A percentile compares a stretch with the other conserved stretches of the same genome.
These are phyloP conservation scores for Potamarius usumacintae DNA, from an alignment of 2,113 vertebrate species.

Conservation along the genomic window DNA sequence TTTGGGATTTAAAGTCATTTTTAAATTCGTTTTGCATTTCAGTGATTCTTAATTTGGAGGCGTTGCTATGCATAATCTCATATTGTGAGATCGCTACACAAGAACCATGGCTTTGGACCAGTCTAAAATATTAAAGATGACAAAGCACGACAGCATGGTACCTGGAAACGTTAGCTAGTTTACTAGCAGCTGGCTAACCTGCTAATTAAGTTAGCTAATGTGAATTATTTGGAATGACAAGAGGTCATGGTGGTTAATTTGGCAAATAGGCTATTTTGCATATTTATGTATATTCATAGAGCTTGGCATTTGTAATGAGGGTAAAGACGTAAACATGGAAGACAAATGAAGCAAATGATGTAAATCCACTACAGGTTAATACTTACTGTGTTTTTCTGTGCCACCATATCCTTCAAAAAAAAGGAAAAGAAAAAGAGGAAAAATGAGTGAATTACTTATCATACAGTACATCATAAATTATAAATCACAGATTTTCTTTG, in stretches of 20 bases:
- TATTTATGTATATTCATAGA: neutral
- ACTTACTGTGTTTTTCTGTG: slow-evolving; percentile 95
- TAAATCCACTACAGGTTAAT: slow-evolving; percentile 52
- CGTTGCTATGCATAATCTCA: neutral
- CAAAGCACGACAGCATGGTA: too few species aligned
- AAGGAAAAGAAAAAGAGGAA: slow-evolving; percentile 43
- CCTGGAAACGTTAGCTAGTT: neutral
- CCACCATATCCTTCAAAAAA: slow-evolving; percentile 85
- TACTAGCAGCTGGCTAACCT: neutral
- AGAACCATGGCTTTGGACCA: neutral
- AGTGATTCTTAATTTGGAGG: neutral
- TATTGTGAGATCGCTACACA: neutral
- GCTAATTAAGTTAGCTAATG: neutral
- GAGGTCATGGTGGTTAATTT: neutral
- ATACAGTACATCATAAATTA: neutral
- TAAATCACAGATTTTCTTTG: neutral
- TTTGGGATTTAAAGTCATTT: neutral
- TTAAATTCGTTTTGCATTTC: neutral
- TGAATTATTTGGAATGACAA: neutral
- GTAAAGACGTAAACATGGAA: too few species aligned
- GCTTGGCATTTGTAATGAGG: neutral
- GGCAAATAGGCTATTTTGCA: neutral
- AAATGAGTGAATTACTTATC: slow-evolving; percentile 33
- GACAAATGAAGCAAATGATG: neutral
- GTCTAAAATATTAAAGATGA: neutral